These are phyloP conservation scores for Brachyhypopomus gauderio DNA, from an alignment of 2,113 vertebrate genomes.

Conservation along the genomic window DNA sequence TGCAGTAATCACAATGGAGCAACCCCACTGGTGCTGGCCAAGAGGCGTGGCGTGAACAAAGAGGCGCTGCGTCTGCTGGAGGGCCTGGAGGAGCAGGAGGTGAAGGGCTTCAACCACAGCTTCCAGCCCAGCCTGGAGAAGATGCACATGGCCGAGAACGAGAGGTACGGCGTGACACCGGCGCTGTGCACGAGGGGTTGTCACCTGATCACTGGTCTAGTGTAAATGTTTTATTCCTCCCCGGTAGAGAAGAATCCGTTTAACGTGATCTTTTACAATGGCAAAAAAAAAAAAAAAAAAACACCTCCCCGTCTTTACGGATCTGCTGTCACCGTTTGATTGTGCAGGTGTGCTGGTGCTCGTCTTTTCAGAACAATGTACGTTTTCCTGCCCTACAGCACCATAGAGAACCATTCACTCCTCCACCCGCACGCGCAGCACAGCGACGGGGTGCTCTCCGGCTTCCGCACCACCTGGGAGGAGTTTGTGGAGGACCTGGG, in stretches of 20 bases:
- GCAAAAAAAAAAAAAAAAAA: background rate
- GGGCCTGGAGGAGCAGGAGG: slow-evolving; percentile 86
- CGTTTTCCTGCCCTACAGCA: slow-evolving; percentile 63
- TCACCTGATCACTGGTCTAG: background rate
- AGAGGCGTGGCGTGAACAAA: slow-evolving; percentile 85
- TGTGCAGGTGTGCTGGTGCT: no score
- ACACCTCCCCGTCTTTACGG: background rate
- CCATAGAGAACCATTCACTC: slow-evolving; percentile 88
- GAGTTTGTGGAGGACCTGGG: slow-evolving; percentile 89
- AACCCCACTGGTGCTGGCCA: slow-evolving; percentile 85
- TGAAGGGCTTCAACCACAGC: slow-evolving; percentile 87
- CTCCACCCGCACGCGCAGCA: slow-evolving; percentile 85
- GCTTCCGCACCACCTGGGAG: slow-evolving; percentile 86
- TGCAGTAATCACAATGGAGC: slow-evolving; percentile 87
- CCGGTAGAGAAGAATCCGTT: background rate
- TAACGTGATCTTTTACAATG: background rate
- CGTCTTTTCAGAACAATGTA: background rate
- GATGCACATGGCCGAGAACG: slow-evolving; percentile 84
- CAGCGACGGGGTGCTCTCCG: slow-evolving; percentile 83
- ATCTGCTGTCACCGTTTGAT: no score
- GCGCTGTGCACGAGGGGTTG: background rate
- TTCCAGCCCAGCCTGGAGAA: slow-evolving; percentile 86
- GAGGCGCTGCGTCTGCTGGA: slow-evolving; percentile 86
- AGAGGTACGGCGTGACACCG: slow-evolving; percentile 72
- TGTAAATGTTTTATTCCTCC: background rate